These are phyloP conservation scores for Chaenodraco wilsoni DNA, from an alignment of 2,797 vertebrate species.

Conservation along the genomic window DNA sequence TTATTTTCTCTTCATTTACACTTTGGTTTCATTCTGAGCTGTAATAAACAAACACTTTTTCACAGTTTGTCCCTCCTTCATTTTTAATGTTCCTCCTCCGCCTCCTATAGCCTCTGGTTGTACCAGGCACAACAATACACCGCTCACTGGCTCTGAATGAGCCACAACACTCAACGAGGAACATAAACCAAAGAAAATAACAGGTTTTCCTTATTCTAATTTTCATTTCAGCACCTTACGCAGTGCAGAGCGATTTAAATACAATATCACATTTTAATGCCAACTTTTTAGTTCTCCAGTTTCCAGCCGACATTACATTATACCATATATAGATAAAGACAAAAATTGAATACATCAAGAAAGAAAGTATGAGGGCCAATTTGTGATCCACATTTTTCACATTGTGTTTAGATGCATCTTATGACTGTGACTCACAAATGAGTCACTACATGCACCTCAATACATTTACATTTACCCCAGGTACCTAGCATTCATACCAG, in stretches of 20 bases:
- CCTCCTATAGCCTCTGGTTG: neutral
- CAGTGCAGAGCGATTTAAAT: neutral
- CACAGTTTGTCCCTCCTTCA: neutral
- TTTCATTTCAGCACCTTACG: neutral
- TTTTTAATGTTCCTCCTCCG: neutral
- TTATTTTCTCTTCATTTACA: no score
- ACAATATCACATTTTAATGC: neutral
- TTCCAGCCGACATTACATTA: neutral
- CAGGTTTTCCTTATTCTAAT: conserved; percentile 1
- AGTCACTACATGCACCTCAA: no score
- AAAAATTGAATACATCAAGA: no score
- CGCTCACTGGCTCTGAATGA: no score
- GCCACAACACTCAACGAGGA: neutral
- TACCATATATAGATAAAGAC: no score
- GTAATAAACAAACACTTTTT: conserved; percentile 16
- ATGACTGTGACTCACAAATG: no score
- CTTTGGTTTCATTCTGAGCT: no score
- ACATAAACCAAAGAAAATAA: neutral
- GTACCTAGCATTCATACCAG: no score
- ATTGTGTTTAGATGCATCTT: no score
- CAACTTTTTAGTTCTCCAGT: neutral
- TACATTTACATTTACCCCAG: no score
- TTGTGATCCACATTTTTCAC: no score
- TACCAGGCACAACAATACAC: conserved; percentile 40
- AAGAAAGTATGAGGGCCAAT: no score